Base-by-base conservation (phyloP, 2,888 invertebrate species). In the Ramazzottius varieornatus region DNA sequence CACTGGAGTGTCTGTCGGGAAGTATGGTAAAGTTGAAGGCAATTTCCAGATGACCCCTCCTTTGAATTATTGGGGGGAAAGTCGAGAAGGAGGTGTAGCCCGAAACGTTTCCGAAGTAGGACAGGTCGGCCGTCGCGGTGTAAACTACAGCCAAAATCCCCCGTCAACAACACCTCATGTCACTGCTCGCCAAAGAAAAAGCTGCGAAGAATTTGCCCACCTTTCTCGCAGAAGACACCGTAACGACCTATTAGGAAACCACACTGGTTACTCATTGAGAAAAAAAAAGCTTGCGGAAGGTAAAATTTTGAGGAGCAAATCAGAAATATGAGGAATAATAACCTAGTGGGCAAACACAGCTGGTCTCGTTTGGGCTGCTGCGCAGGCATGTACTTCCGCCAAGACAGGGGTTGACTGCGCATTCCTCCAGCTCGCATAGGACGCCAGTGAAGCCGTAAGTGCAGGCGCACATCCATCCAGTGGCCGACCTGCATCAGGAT, bases 401-500 rank as follows among this genome's bases (percentile, higher is more conserved):
- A 13, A 13, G 4, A 24, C 54, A 54, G n/a, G 54, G 54, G 29
- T 54, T 54, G 20, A 16, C 20, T 24, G 8, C 4, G 29, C 54
- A 54, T 4, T 24, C 29, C 16, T 8, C 20, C 29, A 54, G 54
- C 29, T 54, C 54, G 54, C 54, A 54, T 4, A 54, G 29, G 20
- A 8, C 29, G 8, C 54, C 54, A 24, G 54, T 54, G 29, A 54
- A 54, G 8, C 29, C 54, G n/a, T 16, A 24, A 4, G 29, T 8
- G 54, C 54, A 54, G 54, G 54, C 20, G 29, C 54, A 54, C 54
- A 54, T 54, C 54, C 54, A 54, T 29, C 54, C 54, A 4, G 54
- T 24, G 13, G 8, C 20, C 54, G 29, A 54, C 29, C 54, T 54
- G 29, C 13, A 29, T 54, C 4, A 8, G 24, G 4, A 29, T 29